A percentile compares a stretch with the other conserved stretches of the same genome.
phyloP scores from a whole-genome alignment of 2,113 vertebrate species.

The Nerophis lumbriciformis region DNA sequence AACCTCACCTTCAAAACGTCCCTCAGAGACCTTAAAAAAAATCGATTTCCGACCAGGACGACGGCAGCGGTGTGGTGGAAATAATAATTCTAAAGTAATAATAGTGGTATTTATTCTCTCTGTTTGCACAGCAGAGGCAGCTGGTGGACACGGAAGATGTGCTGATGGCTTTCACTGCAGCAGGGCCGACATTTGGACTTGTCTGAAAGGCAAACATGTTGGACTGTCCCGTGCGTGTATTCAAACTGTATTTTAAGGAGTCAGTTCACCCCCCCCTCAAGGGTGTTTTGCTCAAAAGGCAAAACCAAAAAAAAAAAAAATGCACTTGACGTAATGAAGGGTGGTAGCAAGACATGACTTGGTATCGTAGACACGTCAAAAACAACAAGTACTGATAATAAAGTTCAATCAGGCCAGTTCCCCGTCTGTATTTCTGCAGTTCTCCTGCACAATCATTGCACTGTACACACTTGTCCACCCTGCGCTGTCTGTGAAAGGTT shows the following conservation, averaged over 20 bases:
- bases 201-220: conserved; percentile 48
- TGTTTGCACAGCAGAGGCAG: conserved; percentile 98
- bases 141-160: conserved; percentile 83
- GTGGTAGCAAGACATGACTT: conserved; percentile 8
- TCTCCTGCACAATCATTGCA: conserved; percentile 72
- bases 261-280: conserved; percentile 25
- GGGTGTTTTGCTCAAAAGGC: conserved; percentile 33
- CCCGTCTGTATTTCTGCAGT: conserved; percentile 51
- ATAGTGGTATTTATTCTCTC: conserved; percentile 93
- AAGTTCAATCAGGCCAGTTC: conserved; percentile 51
- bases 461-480: conserved; percentile 66
- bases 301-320: conserved; percentile 20
- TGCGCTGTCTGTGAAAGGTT: conserved; percentile 62
- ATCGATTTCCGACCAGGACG: conserved; percentile 57
- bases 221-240: conserved; percentile 29
- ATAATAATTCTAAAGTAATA: conserved; percentile 75
- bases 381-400: not conserved
- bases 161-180: conserved; percentile 49
- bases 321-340: conserved; percentile 61
- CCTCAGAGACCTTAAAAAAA: conserved; percentile 78
- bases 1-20: conserved; percentile 31
- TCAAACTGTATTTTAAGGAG: conserved; percentile 25
- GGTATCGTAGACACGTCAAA: not conserved
- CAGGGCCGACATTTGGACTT: conserved; percentile 36
- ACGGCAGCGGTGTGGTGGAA: conserved; percentile 65